Conservation (phyloP, 2,888 invertebrate genomes). For the Agrypnus murinus region DNA sequence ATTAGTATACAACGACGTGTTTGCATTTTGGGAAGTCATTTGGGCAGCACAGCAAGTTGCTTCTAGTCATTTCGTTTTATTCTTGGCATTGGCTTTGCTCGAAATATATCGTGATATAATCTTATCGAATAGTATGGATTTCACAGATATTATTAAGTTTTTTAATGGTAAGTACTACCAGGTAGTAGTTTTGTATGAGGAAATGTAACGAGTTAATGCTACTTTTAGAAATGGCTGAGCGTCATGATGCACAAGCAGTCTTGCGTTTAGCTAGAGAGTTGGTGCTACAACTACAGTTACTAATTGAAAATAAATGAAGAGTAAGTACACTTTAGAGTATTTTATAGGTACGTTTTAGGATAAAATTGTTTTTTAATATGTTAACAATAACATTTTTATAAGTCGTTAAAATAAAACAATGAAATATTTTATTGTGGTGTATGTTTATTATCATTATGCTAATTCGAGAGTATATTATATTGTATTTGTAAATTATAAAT, state of each 20-base stretch:
- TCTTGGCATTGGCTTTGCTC: slow-evolving; percentile 92
- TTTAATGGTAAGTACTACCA: slow-evolving; percentile 90
- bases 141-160: slow-evolving; percentile 98
- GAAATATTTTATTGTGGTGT: no score
- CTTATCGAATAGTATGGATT: slow-evolving; percentile 96
- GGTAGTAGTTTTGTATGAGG: no score
- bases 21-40: slow-evolving; percentile 94
- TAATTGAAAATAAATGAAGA: slow-evolving; percentile 91
- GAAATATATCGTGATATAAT: slow-evolving; percentile 96
- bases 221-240: slow-evolving; percentile 96
- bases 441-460: no score
- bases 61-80: slow-evolving; percentile 92
- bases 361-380: slow-evolving; percentile 21
- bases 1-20: slow-evolving; percentile 94
- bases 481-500: slow-evolving; percentile 1
- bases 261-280: slow-evolving; percentile 89
- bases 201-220: no score
- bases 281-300: slow-evolving; percentile 90
- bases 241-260: slow-evolving; percentile 90
- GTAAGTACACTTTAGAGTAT: background rate
- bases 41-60: slow-evolving; percentile 94
- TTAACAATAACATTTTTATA: slow-evolving; percentile 24
- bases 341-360: slow-evolving; percentile 14
- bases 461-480: no score
- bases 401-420: slow-evolving; percentile 5